Evolutionary conservation across 2,888 invertebrate genomes (phyloP).

Genomic region (Lasioglossum pauxillum): DNA sequence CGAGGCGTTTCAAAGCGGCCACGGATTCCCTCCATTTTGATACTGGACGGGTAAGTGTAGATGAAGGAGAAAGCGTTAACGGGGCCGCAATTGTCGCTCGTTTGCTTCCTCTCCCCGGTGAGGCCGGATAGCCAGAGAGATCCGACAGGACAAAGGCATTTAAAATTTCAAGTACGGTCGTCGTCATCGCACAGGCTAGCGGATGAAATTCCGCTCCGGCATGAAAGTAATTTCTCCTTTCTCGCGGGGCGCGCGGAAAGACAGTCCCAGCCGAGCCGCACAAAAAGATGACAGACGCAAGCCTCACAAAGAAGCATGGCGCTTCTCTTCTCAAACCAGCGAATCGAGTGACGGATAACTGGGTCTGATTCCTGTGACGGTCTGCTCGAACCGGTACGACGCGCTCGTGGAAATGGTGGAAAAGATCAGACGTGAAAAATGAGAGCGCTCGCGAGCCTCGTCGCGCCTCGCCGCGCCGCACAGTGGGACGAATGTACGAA

Average conservation of each 20-base stretch:
- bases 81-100: conserved; percentile 40
- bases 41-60: background rate
- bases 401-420: background rate
- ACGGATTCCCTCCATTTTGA: background rate
- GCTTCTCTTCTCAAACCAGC: conserved; percentile 7
- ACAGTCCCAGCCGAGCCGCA: background rate
- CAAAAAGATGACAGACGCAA: conserved; percentile 19
- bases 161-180: conserved; percentile 65
- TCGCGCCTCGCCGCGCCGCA: too few species aligned
- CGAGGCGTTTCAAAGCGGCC: background rate
- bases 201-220: conserved; percentile 51
- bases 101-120: conserved; percentile 12
- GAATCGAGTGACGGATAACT: conserved; percentile 20
- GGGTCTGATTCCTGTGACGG: conserved; percentile 13
- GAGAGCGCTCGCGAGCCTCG: background rate
- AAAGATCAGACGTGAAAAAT: conserved; percentile 10
- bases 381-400: background rate
- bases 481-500: too few species aligned
- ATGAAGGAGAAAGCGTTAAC: conserved; percentile 24
- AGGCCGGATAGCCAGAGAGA: conserved; percentile 26
- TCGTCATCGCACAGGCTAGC: background rate
- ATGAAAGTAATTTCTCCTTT: conserved; percentile 61
- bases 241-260: conserved; percentile 18
- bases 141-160: conserved; percentile 59
- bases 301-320: conserved; percentile 13